phyloP scores from a whole-genome alignment of 2,888 invertebrate species.

The Acronicta leporina region DNA sequence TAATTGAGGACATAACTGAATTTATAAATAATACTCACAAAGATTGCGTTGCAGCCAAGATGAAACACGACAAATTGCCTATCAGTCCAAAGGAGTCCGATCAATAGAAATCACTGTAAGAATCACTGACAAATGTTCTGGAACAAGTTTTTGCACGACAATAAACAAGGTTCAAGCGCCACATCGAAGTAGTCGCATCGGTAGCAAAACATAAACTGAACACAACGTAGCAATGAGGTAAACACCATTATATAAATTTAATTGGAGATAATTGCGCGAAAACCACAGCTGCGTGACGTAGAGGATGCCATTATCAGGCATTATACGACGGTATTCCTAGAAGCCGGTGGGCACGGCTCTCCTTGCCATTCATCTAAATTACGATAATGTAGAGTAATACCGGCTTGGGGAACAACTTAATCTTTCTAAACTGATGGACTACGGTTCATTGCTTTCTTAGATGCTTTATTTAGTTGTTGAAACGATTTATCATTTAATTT shows the following conservation, averaged over 20 bases:
- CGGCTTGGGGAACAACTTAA: constrained; percentile 45
- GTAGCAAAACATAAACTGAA: constrained; percentile 71
- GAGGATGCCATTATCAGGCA: constrained; percentile 60
- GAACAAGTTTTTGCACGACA: constrained; percentile 37
- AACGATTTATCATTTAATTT: constrained; percentile 4
- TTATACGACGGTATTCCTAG: constrained; percentile 64
- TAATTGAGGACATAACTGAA: constrained; percentile 52
- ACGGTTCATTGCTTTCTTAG: constrained; percentile 11
- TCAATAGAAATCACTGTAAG: constrained; percentile 32
- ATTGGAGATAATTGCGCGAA: constrained; percentile 81
- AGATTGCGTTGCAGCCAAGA: constrained; percentile 22
- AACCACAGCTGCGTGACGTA: constrained; percentile 75
- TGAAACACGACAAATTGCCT: constrained; percentile 18
- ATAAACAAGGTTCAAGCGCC: constrained; percentile 25
- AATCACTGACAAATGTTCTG: constrained; percentile 42
- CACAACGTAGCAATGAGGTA: constrained; percentile 65
- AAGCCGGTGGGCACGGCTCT: constrained; percentile 64
- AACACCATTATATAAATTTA: constrained; percentile 82
- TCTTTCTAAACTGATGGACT: constrained; percentile 27
- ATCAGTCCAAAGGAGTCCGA: constrained; percentile 34
- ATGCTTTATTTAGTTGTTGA: constrained; percentile 6
- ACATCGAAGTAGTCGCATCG: constrained; percentile 50
- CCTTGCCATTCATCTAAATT: constrained; percentile 75
- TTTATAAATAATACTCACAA: constrained; percentile 50
- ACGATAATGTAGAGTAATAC: constrained; percentile 62